phyloP scores from a whole-genome alignment of 2,113 vertebrate genomes.

The Chionodraco myersi region DNA sequence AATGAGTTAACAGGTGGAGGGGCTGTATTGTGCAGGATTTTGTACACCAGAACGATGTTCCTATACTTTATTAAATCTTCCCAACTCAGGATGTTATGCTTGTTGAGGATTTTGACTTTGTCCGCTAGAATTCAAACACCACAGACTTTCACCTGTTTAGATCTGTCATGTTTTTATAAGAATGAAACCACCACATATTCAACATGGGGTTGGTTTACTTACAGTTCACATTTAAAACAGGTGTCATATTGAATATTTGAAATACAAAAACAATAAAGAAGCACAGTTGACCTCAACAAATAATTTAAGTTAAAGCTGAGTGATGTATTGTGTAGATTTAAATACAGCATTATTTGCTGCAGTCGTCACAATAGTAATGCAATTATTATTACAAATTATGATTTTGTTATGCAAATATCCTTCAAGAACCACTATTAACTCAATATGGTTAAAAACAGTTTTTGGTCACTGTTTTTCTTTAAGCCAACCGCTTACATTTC shows the following conservation, averaged over 20 bases:
- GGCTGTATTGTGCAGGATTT: too few species aligned
- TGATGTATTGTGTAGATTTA: neutral
- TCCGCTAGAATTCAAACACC: constrained; percentile 20
- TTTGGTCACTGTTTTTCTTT: too few species aligned
- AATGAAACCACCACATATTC: neutral
- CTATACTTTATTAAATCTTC: too few species aligned
- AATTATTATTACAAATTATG: neutral
- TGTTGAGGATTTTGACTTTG: constrained; percentile 18
- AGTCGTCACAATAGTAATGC: too few species aligned
- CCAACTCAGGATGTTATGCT: too few species aligned
- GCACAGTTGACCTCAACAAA: neutral
- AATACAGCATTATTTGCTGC: too few species aligned
- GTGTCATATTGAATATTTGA: neutral
- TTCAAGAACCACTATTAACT: neutral
- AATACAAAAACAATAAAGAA: neutral
- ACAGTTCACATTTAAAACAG: neutral
- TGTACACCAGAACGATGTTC: too few species aligned
- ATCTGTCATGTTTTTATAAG: neutral
- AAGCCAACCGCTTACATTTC: too few species aligned
- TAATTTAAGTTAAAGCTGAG: neutral
- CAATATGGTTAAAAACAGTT: too few species aligned
- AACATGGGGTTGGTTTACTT: neutral
- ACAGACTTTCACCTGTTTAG: neutral
- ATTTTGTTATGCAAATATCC: neutral
- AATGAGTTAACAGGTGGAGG: too few species aligned